A percentile compares a stretch with the other conserved stretches of the same genome.
Conservation (phyloP, 2,888 invertebrate genomes). For the Trachelus troglodyta region DNA sequence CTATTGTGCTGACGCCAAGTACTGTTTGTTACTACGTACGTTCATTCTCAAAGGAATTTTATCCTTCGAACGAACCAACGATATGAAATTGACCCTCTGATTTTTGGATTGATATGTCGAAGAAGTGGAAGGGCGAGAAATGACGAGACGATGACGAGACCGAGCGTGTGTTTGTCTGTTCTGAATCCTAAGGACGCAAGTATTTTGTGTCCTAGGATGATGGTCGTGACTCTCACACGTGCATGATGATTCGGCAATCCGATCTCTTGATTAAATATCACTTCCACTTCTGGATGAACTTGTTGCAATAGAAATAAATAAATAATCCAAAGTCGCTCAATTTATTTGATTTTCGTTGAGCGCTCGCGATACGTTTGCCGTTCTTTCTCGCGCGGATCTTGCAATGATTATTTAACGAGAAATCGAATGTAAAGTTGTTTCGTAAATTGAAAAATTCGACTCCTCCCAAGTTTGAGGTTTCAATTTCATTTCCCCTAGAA, state of each 20-base stretch:
- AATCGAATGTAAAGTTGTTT: constrained; percentile 23
- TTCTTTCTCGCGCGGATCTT: neutral
- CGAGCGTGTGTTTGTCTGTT: constrained; percentile 12
- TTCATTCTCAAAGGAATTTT: neutral
- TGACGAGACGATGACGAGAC: constrained; percentile 24
- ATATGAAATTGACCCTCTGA: constrained; percentile 58
- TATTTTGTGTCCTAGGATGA: constrained; percentile 14
- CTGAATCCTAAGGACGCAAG: constrained; percentile 9
- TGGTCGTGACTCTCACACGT: constrained; percentile 8
- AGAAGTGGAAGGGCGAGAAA: constrained; percentile 14
- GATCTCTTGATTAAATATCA: constrained; percentile 16
- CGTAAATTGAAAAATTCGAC: constrained; percentile 40
- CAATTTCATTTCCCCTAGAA: constrained; percentile 66
- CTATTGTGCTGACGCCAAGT: too few relatives aligned
- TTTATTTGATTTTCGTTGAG: too few relatives aligned
- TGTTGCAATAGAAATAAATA: too few relatives aligned
- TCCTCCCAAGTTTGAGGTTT: constrained; percentile 60
- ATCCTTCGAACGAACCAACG: constrained; percentile 33
- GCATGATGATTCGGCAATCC: constrained; percentile 20
- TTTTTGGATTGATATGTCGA: constrained; percentile 23
- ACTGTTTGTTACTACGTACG: too few relatives aligned
- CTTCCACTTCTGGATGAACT: too few relatives aligned
- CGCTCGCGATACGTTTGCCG: too few relatives aligned
- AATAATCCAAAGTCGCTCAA: too few relatives aligned
- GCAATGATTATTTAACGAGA: neutral